Evolutionary conservation across 2,113 vertebrate species (phyloP), one percentile per base, ranked within the genome.

Genomic region (Verasper variegatus): DNA sequence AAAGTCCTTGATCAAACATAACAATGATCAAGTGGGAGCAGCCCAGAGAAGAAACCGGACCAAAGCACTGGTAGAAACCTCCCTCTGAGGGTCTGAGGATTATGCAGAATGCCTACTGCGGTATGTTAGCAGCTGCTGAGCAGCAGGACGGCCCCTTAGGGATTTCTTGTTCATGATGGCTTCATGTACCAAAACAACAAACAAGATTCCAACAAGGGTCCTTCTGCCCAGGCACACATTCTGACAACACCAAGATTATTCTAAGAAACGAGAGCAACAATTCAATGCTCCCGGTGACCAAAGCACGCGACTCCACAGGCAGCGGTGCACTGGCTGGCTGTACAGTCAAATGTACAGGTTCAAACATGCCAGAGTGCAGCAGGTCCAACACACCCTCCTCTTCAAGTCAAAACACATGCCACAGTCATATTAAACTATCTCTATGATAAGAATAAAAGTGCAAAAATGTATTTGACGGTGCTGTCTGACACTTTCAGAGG

Each of bases 161-260:
- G 66, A 88, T 87, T 58, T 57, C 21, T 20, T 57, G 52, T 57
- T 42, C 51, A 55, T 63, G 66, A 72, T 84, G 71, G 61, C 55
- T 81, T 88, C 42, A 77, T 76, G 78, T 58, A 47, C 47, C 80
- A 81, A 74, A 60, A 71, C 74, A 86, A 24, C 35, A 45, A 45
- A 63, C 37, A 45, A 23, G 76, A 76, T 79, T 57, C 13, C 35
- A 81, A 74, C 80, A 42, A 31, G 57, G 54, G 67, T 55, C 59
- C 54, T 86, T 78, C 58, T 80, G 80, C 75, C 68, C 54, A 47
- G 71, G 84, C 76, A 78, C 62, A 75, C 52, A 78, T 76, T 71
- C 37, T 67, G 77, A 87, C 75, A 87, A 82, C 93, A 90, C 80
- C 86, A 17, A 60, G 76, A 31, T 31, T 89, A 93, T 91, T 93